Percentiles rank a stretch among this genome's conserved stretches.
phyloP scores from a whole-genome alignment of 1,140 invertebrate genomes.

The Drosophila chauvacae region DNA sequence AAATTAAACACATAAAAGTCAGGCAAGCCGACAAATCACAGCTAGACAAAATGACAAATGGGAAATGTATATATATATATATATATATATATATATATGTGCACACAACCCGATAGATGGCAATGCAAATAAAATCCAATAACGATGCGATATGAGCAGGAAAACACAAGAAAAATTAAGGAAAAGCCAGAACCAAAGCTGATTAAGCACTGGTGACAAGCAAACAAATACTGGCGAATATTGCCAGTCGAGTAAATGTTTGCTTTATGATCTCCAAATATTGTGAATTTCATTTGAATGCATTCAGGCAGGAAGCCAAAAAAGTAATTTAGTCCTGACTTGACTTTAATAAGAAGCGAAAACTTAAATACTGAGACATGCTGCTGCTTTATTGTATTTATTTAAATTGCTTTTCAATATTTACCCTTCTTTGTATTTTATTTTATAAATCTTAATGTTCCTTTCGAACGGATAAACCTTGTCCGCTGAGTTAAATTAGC shows the following conservation, averaged over 20 bases:
- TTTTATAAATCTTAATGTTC: background rate
- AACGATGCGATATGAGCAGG: background rate
- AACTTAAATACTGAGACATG: background rate
- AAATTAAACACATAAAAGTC: slow-evolving; percentile 45
- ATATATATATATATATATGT: background rate
- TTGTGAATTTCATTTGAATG: background rate
- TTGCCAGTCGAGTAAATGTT: slow-evolving; percentile 11
- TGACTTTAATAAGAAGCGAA: background rate
- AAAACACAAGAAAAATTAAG: slow-evolving; percentile 14
- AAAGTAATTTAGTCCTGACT: background rate
- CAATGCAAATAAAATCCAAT: slow-evolving; percentile 23
- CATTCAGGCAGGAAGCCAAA: background rate
- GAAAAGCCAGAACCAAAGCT: slow-evolving; percentile 14
- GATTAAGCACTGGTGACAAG: slow-evolving; percentile 26
- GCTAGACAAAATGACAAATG: slow-evolving; percentile 31
- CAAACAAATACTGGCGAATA: slow-evolving; percentile 14
- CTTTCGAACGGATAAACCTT: background rate
- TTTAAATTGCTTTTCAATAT: background rate
- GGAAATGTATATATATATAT: slow-evolving; percentile 3
- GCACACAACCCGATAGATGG: slow-evolving; percentile 1
- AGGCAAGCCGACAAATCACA: slow-evolving; percentile 37
- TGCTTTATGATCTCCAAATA: background rate
- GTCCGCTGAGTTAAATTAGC: slow-evolving; percentile 21
- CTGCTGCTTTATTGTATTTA: background rate
- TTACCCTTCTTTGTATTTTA: background rate